These are phyloP conservation scores for Brachionus paranguensis DNA, from an alignment of 1,140 invertebrate species.

Conservation along the genomic window DNA sequence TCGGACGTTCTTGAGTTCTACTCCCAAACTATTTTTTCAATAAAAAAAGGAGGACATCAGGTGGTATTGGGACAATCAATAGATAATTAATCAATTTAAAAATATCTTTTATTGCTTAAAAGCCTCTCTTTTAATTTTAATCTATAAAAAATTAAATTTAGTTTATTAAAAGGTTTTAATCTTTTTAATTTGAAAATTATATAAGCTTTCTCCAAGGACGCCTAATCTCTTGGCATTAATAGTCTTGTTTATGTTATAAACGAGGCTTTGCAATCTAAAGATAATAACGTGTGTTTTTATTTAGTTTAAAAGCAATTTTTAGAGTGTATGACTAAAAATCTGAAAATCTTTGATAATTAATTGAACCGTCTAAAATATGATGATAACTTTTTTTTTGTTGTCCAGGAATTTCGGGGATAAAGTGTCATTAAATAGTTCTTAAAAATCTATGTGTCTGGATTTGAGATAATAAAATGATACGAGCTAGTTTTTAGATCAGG, in stretches of 20 bases:
- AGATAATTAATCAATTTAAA: too few relatives aligned
- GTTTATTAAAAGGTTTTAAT: conserved; percentile 1
- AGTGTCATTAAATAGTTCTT: not conserved
- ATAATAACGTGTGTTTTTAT: not conserved
- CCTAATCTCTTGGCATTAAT: not conserved
- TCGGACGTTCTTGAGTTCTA: too few relatives aligned
- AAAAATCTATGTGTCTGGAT: not conserved
- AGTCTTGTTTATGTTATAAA: not conserved
- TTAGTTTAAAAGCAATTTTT: not conserved
- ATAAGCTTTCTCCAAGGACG: not conserved
- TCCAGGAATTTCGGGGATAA: not conserved
- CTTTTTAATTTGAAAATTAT: not conserved
- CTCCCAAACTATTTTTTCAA: too few relatives aligned
- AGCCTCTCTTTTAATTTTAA: not conserved
- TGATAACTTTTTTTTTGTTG: not conserved
- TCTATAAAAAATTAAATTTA: not conserved
- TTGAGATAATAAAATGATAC: conserved; percentile 23
- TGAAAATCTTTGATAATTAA: not conserved
- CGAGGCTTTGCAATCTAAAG: not conserved
- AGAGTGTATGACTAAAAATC: not conserved
- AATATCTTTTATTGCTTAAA: not conserved
- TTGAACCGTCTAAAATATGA: not conserved
- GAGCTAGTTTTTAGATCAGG: not conserved
- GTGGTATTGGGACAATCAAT: too few relatives aligned
- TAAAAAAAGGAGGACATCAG: too few relatives aligned